Percentiles rank a stretch among this genome's conserved stretches.
Conservation (phyloP, 2,888 invertebrate species). For the Dilophus febrilis region DNA sequence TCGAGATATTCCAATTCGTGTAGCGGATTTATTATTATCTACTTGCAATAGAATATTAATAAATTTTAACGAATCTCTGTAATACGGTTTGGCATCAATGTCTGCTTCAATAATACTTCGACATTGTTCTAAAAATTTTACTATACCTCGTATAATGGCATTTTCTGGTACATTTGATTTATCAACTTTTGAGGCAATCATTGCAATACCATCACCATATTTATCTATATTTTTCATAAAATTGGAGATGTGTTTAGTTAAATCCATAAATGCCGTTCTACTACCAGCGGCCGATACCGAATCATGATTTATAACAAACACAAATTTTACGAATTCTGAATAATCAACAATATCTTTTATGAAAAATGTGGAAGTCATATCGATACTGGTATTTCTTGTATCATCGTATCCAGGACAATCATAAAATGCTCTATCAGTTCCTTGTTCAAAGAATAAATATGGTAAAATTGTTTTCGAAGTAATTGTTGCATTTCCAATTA, state of each 20-base stretch:
- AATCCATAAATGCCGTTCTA: background rate
- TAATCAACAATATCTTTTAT: slow-evolving; percentile 17
- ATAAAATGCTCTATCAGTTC: slow-evolving; percentile 1
- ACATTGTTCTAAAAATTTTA: too few relatives aligned
- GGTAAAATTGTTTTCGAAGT: slow-evolving; percentile 4
- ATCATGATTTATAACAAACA: slow-evolving; percentile 13
- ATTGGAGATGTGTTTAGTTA: slow-evolving; percentile 1
- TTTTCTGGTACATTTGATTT: too few relatives aligned
- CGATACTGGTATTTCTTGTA: slow-evolving; percentile 13
- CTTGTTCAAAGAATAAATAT: slow-evolving; percentile 3
- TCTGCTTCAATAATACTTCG: too few relatives aligned
- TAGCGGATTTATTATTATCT: too few relatives aligned
- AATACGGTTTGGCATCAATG: too few relatives aligned
- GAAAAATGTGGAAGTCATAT: slow-evolving; percentile 16
- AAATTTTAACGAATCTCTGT: too few relatives aligned
- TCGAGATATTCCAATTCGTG: too few relatives aligned
- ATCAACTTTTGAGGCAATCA: slow-evolving; percentile 7
- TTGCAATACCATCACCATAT: slow-evolving; percentile 5
- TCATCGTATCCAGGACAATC: slow-evolving; percentile 12
- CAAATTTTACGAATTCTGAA: slow-evolving; percentile 14
- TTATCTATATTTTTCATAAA: slow-evolving; percentile 5
- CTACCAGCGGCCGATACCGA: slow-evolving; percentile 11
- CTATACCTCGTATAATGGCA: too few relatives aligned
- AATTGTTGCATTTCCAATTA: too few relatives aligned
- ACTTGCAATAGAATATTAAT: too few relatives aligned